Evolutionary conservation across 2,113 vertebrate genomes (phyloP), one percentile per base, ranked within the genome.

Genomic region (Eclectus roratus): DNA sequence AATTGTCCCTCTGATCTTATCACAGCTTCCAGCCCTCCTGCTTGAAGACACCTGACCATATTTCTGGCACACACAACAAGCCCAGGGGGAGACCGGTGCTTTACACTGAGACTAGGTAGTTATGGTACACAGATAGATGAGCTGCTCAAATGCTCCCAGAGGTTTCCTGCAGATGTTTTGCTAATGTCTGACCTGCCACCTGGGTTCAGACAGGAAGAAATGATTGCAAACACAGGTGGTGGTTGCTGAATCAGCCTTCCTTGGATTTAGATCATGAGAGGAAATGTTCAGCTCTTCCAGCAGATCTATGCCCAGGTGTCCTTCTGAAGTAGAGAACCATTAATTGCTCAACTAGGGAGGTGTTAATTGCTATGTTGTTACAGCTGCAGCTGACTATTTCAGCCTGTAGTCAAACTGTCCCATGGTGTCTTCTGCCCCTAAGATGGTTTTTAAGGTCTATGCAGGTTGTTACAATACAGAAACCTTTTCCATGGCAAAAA

Each of bases 391-490:
- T 69, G 65, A 14, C 17, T 44, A 21, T 53, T 44, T 78, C 39
- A 76, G 58, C 33, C 43, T 74, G 27, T 31, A 41, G 76, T 11
- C 43, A 73, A 78, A 37, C 13, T 20, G 11, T 80, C n/a, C 28
- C 1, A 10, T 1, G 3, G 19, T 21, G 7, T 24, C 10, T 95
- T 44, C 19, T 13, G 13, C 13, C 1, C 20, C 5, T 4, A 6
- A 10, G 52, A 9, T 14, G 11, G 9, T 56, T 79, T 41, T 41
- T 12, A n/a, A 37, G 5, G 12, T 35, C 20, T 4, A 0, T 24
- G 37, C 21, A 71, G 61, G 21, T 47, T 87, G 61, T 43, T 78
- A 41, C 25, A 28, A 61, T 17, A 55, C 25, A 74, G 39, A 83
- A 86, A 41, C 5, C 9, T 78, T 56, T 58, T 17, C 27, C 0